Percentiles rank a stretch among this genome's conserved stretches.
phyloP scores from a whole-genome alignment of 2,888 invertebrate genomes.

The Dexiosoma caninum region DNA sequence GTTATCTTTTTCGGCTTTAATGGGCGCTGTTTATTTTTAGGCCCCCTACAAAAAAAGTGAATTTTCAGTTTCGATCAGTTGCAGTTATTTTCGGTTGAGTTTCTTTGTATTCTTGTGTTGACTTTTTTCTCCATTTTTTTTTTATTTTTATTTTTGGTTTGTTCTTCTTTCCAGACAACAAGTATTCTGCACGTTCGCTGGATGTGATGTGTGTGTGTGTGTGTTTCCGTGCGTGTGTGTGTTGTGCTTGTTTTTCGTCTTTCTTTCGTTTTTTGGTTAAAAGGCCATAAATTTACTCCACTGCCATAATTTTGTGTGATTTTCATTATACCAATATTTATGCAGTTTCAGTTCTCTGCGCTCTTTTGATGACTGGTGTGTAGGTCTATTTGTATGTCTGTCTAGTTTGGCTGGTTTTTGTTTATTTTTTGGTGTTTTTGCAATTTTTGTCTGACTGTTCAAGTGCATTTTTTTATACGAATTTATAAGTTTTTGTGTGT shows the following conservation, averaged over 20 bases:
- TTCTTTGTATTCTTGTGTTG: constrained; percentile 36
- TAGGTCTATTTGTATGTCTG: constrained; percentile 39
- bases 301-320: constrained; percentile 69
- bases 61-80: constrained; percentile 66
- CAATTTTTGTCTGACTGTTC: constrained; percentile 41
- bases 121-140: constrained; percentile 12
- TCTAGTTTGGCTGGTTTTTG: constrained; percentile 52
- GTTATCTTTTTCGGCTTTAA: constrained; percentile 67
- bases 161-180: neutral
- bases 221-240: constrained; percentile 24
- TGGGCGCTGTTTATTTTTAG: constrained; percentile 65
- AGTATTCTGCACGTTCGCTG: constrained; percentile 13
- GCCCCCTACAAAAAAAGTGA: constrained; percentile 55
- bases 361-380: constrained; percentile 15
- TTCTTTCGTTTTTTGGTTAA: constrained; percentile 59
- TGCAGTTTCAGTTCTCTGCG: constrained; percentile 36
- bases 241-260: constrained; percentile 14
- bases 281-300: constrained; percentile 69
- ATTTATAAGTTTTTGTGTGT: constrained; percentile 58
- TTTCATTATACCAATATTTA: constrained; percentile 64
- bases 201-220: constrained; percentile 20
- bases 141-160: neutral
- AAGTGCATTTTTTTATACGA: constrained; percentile 43
- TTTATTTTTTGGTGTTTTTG: constrained; percentile 38
- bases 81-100: constrained; percentile 57